Evolutionary conservation across 2,888 invertebrate species (phyloP).

Genomic region (Melinopterus prodromus): DNA sequence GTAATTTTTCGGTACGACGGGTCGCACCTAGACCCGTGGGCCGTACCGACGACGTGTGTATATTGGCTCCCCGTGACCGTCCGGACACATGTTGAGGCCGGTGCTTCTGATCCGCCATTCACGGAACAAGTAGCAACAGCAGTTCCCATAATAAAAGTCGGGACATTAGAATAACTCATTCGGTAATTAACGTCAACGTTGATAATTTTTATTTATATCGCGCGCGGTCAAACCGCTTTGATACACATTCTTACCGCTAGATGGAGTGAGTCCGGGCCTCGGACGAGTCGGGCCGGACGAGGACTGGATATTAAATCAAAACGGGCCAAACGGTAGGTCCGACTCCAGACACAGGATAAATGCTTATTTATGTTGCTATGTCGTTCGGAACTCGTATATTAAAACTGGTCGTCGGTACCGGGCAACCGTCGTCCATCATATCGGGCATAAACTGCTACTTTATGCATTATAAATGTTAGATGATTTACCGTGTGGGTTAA

Average conservation of each 20-base stretch:
- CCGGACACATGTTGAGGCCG: background rate
- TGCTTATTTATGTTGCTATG: conserved; percentile 22
- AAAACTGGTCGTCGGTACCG: conserved; percentile 15
- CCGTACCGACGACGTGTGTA: background rate
- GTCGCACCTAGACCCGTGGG: background rate
- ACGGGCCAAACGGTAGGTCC: conserved; percentile 23
- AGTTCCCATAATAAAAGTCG: background rate
- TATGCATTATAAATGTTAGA: conserved; percentile 19
- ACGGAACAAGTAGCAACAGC: background rate
- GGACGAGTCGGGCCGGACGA: background rate
- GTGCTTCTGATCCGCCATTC: background rate
- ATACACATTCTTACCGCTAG: background rate
- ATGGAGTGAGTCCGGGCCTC: conserved; percentile 7
- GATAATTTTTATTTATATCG: conserved; percentile 8
- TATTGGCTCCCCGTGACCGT: background rate
- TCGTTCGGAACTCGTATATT: conserved; percentile 22
- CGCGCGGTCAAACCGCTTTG: background rate
- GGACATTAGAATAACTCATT: conserved; percentile 12
- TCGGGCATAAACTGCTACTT: conserved; percentile 8
- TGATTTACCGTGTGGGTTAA: conserved; percentile 22
- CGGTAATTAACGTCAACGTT: conserved; percentile 11
- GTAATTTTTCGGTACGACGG: background rate
- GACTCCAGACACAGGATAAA: conserved; percentile 24
- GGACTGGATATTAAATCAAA: conserved; percentile 22
- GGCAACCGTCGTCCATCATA: conserved; percentile 18